Percentiles rank a stretch among this genome's conserved stretches.
Evolutionary conservation across 2,888 invertebrate species (phyloP).

Genomic region (Spodoptera picta): DNA sequence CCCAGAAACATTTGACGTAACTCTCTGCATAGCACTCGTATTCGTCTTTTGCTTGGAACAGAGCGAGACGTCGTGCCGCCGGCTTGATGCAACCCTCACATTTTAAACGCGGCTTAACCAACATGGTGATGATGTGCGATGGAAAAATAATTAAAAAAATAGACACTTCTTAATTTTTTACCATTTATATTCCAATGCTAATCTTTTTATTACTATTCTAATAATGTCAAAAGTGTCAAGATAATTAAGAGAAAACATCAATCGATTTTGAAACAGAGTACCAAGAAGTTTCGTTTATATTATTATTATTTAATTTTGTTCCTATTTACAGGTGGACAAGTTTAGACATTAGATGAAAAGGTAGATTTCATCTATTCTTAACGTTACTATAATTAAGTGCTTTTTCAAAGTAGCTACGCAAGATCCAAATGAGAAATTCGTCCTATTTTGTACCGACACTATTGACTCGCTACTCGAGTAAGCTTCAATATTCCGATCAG

Average conservation of each 20-base stretch:
- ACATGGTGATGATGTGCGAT: slow-evolving; percentile 48
- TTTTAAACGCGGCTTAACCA: slow-evolving; percentile 57
- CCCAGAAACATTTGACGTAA: slow-evolving; percentile 82
- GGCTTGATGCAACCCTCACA: slow-evolving; percentile 73
- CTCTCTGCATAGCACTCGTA: slow-evolving; percentile 78
- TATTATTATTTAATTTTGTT: too few species aligned
- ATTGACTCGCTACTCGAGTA: slow-evolving; percentile 58
- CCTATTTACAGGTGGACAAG: too few species aligned
- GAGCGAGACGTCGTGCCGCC: slow-evolving; percentile 64
- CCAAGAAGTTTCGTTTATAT: slow-evolving; percentile 13
- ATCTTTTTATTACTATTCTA: slow-evolving; percentile 1
- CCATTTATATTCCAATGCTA: slow-evolving; percentile 35
- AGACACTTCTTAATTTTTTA: slow-evolving; percentile 42
- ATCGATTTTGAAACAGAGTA: neutral
- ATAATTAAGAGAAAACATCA: neutral
- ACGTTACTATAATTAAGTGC: neutral
- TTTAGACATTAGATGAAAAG: too few species aligned
- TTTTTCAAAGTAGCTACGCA: slow-evolving; percentile 15
- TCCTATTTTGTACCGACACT: slow-evolving; percentile 38
- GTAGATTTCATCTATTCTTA: too few species aligned
- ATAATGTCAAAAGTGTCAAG: slow-evolving; percentile 24
- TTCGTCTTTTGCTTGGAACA: slow-evolving; percentile 69
- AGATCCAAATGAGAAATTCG: slow-evolving; percentile 44
- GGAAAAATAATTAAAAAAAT: slow-evolving; percentile 14
- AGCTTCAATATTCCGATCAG: slow-evolving; percentile 68